A percentile compares a stretch with the other conserved stretches of the same genome.
Conservation (phyloP, 2,888 invertebrate species). For the Archips crataeganus region DNA sequence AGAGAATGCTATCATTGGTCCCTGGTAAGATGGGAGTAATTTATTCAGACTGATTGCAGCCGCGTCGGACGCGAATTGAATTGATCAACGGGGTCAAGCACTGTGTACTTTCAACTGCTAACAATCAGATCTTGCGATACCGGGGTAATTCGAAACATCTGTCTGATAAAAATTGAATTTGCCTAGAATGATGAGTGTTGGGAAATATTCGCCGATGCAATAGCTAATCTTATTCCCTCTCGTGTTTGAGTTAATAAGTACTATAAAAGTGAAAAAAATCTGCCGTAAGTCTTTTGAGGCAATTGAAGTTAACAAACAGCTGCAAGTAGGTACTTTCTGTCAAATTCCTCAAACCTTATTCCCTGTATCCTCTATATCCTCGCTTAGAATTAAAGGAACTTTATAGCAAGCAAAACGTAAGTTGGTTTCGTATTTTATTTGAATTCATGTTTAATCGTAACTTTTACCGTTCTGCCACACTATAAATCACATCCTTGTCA, state of each 20-base stretch:
- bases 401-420: too few relatives aligned
- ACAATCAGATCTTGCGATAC: conserved; percentile 44
- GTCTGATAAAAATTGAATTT: conserved; percentile 31
- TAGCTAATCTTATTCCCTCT: background rate
- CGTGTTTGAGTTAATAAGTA: background rate
- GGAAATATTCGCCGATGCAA: conserved; percentile 9
- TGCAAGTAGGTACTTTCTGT: too few relatives aligned
- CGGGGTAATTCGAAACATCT: conserved; percentile 36
- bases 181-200: conserved; percentile 4
- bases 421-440: too few relatives aligned
- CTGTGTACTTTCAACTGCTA: conserved; percentile 47
- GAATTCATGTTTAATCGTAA: too few relatives aligned
- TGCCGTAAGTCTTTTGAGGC: background rate
- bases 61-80: conserved; percentile 58
- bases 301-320: background rate
- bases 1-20: conserved; percentile 40
- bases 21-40: conserved; percentile 50
- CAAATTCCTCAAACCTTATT: too few relatives aligned
- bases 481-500: too few relatives aligned
- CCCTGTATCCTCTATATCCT: too few relatives aligned
- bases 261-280: background rate
- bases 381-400: too few relatives aligned
- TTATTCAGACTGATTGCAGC: conserved; percentile 50
- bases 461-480: too few relatives aligned
- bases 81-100: conserved; percentile 60